Percentiles rank a stretch among this genome's conserved stretches.
Evolutionary conservation across 2,797 vertebrate genomes (phyloP).

Genomic region (Cyprinodon diabolis): DNA sequence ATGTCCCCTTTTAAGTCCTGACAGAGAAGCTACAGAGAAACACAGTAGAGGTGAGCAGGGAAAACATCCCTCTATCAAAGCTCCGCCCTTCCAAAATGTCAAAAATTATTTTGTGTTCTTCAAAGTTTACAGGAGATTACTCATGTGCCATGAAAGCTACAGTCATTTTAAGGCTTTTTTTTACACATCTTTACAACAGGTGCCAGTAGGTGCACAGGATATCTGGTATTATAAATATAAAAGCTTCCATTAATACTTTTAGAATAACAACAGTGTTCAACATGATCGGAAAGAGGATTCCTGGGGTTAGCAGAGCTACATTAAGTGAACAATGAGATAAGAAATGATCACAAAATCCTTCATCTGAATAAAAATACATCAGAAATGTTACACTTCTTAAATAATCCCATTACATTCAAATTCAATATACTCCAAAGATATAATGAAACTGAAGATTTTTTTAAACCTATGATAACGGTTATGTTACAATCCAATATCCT

Average conservation of each 20-base stretch:
- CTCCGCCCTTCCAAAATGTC: background rate
- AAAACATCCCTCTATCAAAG: background rate
- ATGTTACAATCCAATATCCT: background rate
- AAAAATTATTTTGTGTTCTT: background rate
- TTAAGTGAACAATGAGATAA: background rate
- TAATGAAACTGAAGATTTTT: background rate
- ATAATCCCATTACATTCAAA: background rate
- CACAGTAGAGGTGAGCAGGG: background rate
- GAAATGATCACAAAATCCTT: background rate
- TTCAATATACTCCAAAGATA: background rate
- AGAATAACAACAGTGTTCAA: constrained; percentile 13
- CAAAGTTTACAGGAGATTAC: background rate
- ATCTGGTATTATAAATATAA: background rate
- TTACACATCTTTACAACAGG: background rate
- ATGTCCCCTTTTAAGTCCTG: too few relatives aligned
- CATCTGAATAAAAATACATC: background rate
- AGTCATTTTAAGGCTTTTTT: background rate
- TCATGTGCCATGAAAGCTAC: background rate
- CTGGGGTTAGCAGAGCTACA: constrained; percentile 17
- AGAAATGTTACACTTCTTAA: background rate
- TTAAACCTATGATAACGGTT: background rate
- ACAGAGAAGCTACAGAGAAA: too few relatives aligned
- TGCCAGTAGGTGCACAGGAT: constrained; percentile 2
- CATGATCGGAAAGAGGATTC: constrained; percentile 37
- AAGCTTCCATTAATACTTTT: background rate